Evolutionary conservation across 2,113 vertebrate genomes (phyloP).

Genomic region (Chlorodrepanis virens): DNA sequence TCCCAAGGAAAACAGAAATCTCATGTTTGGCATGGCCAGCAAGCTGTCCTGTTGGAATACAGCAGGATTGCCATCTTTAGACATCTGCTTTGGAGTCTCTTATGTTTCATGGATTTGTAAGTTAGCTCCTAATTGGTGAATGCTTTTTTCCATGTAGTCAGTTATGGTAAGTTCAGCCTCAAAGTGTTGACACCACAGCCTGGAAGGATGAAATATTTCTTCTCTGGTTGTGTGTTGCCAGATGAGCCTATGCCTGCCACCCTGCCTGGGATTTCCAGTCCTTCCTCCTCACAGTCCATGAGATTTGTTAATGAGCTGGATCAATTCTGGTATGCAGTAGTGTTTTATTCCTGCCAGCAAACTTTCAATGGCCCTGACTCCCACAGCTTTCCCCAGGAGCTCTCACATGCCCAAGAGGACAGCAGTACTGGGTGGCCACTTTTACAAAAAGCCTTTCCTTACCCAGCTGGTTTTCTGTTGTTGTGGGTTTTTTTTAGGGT

Average conservation of each 20-base stretch:
- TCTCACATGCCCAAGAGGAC: neutral
- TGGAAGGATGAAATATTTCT: neutral
- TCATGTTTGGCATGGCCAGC: neutral
- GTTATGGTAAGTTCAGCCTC: neutral
- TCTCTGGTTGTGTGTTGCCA: neutral
- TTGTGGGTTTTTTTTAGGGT: neutral
- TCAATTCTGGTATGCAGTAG: neutral
- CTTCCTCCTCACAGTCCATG: neutral
- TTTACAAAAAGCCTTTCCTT: neutral
- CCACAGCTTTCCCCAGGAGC: neutral
- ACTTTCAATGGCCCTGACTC: neutral
- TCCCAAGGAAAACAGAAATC: neutral
- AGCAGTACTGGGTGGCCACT: neutral
- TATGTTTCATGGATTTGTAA: neutral
- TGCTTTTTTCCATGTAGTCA: neutral
- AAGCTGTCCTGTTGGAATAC: neutral
- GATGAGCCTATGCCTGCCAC: neutral
- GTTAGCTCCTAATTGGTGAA: neutral
- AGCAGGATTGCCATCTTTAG: conserved; percentile 29
- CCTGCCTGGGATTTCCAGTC: neutral
- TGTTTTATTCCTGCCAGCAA: neutral
- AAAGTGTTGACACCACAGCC: neutral
- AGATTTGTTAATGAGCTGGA: neutral
- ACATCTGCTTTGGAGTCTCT: neutral
- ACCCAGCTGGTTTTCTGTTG: neutral